A percentile compares a stretch with the other conserved stretches of the same genome.
These are phyloP conservation scores for Arvicanthis niloticus DNA, from an alignment of 2,113 vertebrate species.

Conservation along the genomic window DNA sequence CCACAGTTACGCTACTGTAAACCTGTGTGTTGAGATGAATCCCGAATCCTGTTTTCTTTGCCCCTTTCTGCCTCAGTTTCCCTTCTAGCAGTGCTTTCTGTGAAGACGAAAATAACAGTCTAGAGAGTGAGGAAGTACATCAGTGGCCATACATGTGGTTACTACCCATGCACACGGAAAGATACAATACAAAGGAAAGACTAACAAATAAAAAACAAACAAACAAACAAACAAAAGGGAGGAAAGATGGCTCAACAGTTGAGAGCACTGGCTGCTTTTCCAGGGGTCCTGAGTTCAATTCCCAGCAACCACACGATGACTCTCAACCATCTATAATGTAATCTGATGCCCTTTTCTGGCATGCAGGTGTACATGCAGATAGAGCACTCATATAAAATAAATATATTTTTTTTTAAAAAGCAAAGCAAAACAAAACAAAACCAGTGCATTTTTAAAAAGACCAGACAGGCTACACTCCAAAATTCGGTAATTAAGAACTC, in stretches of 20 bases:
- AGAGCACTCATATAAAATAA: too few relatives aligned
- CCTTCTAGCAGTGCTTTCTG: neutral
- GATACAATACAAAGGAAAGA: neutral
- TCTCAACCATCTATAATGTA: too few relatives aligned
- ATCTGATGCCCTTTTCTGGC: too few relatives aligned
- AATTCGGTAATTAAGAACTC: neutral
- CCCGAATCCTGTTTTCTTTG: neutral
- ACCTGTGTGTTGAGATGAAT: neutral
- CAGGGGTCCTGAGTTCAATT: too few relatives aligned
- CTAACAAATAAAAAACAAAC: neutral
- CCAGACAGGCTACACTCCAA: neutral
- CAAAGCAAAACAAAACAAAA: neutral
- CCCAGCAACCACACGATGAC: too few relatives aligned
- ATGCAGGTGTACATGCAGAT: too few relatives aligned
- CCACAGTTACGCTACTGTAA: neutral
- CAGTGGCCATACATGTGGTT: rapidly evolving
- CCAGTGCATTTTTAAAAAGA: neutral
- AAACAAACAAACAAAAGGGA: neutral
- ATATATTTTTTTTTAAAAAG: too few relatives aligned
- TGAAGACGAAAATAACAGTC: neutral
- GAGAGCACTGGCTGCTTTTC: too few relatives aligned
- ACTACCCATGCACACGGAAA: neutral
- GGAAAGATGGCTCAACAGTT: too few relatives aligned
- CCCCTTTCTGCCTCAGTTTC: neutral
- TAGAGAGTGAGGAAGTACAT: rapidly evolving